These are phyloP conservation scores for Callipepla californica DNA, from an alignment of 2,113 vertebrate genomes.

Conservation along the genomic window DNA sequence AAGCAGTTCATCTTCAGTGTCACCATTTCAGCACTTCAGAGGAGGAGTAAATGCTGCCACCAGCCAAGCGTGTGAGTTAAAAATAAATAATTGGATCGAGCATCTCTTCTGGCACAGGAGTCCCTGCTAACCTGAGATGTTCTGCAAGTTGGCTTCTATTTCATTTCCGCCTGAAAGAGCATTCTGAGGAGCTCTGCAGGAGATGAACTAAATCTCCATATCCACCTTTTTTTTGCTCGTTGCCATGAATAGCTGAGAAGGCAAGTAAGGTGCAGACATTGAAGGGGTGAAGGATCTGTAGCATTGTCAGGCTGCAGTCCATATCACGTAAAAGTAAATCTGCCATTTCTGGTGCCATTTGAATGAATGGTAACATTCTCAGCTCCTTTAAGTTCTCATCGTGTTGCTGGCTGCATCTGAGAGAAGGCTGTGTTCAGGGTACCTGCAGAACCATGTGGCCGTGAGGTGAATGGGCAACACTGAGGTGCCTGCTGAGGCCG, in stretches of 20 bases:
- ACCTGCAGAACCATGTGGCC: too few relatives aligned
- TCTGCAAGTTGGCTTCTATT: fast-evolving
- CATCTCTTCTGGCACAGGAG: not conserved
- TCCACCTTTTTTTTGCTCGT: fast-evolving
- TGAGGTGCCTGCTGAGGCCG: too few relatives aligned
- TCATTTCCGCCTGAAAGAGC: not conserved
- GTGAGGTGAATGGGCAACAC: too few relatives aligned
- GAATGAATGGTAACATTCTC: not conserved
- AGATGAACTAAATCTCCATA: not conserved
- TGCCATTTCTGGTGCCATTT: not conserved
- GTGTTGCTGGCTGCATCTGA: too few relatives aligned
- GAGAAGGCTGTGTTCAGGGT: too few relatives aligned
- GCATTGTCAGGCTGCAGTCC: not conserved
- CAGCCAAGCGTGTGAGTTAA: not conserved
- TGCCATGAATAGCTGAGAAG: not conserved
- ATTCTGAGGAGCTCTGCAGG: not conserved
- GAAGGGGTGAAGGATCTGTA: not conserved
- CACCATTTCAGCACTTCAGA: not conserved
- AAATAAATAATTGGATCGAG: not conserved
- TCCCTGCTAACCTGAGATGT: not conserved
- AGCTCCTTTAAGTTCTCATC: not conserved
- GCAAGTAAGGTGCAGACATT: not conserved
- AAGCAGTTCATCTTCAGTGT: not conserved
- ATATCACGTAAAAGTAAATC: not conserved
- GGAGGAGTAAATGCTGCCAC: not conserved